A percentile compares a stretch with the other conserved stretches of the same genome.
These are phyloP conservation scores for Herminia tarsipennalis DNA, from an alignment of 2,888 invertebrate species.

Conservation along the genomic window DNA sequence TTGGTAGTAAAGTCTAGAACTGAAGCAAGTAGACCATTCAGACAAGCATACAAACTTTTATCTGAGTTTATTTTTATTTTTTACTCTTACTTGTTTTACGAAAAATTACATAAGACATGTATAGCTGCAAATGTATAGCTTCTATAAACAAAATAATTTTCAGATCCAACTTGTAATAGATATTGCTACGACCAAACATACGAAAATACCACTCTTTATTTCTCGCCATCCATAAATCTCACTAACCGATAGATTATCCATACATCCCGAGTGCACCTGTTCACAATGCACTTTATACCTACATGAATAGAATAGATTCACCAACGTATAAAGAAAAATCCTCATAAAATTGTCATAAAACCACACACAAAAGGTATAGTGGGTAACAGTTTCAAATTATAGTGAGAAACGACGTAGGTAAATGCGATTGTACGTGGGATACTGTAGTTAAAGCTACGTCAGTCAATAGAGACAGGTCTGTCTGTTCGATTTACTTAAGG, in stretches of 20 bases:
- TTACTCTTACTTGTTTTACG: too few relatives aligned
- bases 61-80: too few relatives aligned
- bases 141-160: too few relatives aligned
- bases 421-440: slow-evolving; percentile 55
- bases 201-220: slow-evolving; percentile 29
- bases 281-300: slow-evolving; percentile 37
- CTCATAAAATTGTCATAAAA: slow-evolving; percentile 2
- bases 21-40: too few relatives aligned
- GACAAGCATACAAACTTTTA: too few relatives aligned
- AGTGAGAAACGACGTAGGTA: slow-evolving; percentile 25
- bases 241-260: slow-evolving; percentile 44
- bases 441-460: slow-evolving; percentile 69
- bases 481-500: slow-evolving; percentile 76
- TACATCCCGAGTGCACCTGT: slow-evolving; percentile 42
- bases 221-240: slow-evolving; percentile 37
- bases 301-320: slow-evolving; percentile 11
- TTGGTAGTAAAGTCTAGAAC: too few relatives aligned
- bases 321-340: neutral
- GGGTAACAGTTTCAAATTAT: slow-evolving; percentile 29
- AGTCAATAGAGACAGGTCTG: slow-evolving; percentile 73
- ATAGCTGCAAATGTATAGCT: too few relatives aligned
- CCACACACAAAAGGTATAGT: slow-evolving; percentile 1
- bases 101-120: too few relatives aligned
- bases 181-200: slow-evolving; percentile 19
- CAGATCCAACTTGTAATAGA: too few relatives aligned